These are phyloP conservation scores for Drosophila repletoides DNA, from an alignment of 1,140 invertebrate species.

Conservation along the genomic window DNA sequence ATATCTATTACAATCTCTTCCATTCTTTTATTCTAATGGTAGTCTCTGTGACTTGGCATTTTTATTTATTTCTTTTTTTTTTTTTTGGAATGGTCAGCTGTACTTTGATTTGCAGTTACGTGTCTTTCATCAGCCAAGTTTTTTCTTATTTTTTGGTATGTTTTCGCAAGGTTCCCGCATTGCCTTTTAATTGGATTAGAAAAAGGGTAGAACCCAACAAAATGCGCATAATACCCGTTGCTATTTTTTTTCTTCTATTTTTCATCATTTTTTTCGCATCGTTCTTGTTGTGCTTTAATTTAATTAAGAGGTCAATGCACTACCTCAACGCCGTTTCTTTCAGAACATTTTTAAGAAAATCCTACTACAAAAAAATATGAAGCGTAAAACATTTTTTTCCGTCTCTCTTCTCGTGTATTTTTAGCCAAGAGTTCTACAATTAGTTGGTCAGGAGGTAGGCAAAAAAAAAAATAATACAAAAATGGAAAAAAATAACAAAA, in stretches of 20 bases:
- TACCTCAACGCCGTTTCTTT: slow-evolving; percentile 8
- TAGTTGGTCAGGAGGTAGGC: slow-evolving; percentile 45
- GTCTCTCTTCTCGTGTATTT: slow-evolving; percentile 4
- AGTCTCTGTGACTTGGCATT: not conserved
- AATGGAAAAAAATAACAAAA: too few species aligned
- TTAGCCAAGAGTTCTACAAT: slow-evolving; percentile 45
- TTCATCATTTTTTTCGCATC: too few species aligned
- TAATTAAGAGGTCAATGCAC: slow-evolving; percentile 58
- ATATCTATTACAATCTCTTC: slow-evolving; percentile 7
- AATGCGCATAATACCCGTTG: slow-evolving; percentile 56
- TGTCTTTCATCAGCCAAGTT: slow-evolving; percentile 15
- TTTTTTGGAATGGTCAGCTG: slow-evolving; percentile 24
- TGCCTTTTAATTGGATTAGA: slow-evolving; percentile 56
- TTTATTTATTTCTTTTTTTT: too few species aligned
- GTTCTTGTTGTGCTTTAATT: slow-evolving; percentile 47
- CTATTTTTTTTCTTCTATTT: too few species aligned
- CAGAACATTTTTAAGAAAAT: slow-evolving; percentile 31
- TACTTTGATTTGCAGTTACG: slow-evolving; percentile 41
- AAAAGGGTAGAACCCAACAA: slow-evolving; percentile 41
- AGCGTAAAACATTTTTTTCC: slow-evolving; percentile 31
- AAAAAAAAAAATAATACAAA: too few species aligned
- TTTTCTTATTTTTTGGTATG: not conserved
- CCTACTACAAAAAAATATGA: slow-evolving; percentile 8
- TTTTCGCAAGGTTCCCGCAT: slow-evolving; percentile 49
- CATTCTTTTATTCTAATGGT: not conserved